Base-by-base conservation (phyloP, 2,797 vertebrate genomes). In the Schizothorax lantsangensis region DNA sequence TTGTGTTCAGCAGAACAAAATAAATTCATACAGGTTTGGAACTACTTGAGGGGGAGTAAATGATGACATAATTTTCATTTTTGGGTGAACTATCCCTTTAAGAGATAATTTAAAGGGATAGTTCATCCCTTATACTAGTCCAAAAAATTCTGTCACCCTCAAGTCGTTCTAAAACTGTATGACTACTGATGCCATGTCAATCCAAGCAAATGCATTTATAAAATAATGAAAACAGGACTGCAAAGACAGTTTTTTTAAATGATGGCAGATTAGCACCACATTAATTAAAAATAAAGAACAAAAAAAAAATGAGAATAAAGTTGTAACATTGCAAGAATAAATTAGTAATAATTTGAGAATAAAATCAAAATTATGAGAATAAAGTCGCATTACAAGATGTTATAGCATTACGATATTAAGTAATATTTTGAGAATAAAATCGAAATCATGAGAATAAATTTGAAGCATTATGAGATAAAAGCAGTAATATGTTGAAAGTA, bases 131-230 rank as follows among this genome's bases (percentile, higher is more conserved):
- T 62, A 12, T 62, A 26, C 23, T 26, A 26, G 10, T 26, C n/a
- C 9, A 59, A 59, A n/a, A 54, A 54, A 54, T 11, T 30, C 1
- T 52, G 26, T 52, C 17, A 52, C 5, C 26, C 62, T 64, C 19
- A n/a, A 36, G 45, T 33, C 0, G 0, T 77, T 75, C 17, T 26
- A 49, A 74, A 74, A 8, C 9, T 47, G n/a, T 9, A 17, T 15
- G 6, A 47, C 59, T 26, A 43, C 36, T 45, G 79, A 81, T 73
- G 69, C 52, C 30, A 73, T 38, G 78, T 57, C 43, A 66, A 64
- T 45, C 21, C 78, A 3, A 80, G 68, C 43, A 5, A 73, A 52
- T 40, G 54, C 71, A 52, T 62, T 49, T 54, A 83, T 21, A 47
- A 75, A 3, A 59, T 17, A 75, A 66, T 59, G 7, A 84, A 74